Percentiles rank a stretch among this genome's conserved stretches.
These are phyloP conservation scores for Puma concolor DNA, from an alignment of 2,113 vertebrate genomes.

Conservation along the genomic window DNA sequence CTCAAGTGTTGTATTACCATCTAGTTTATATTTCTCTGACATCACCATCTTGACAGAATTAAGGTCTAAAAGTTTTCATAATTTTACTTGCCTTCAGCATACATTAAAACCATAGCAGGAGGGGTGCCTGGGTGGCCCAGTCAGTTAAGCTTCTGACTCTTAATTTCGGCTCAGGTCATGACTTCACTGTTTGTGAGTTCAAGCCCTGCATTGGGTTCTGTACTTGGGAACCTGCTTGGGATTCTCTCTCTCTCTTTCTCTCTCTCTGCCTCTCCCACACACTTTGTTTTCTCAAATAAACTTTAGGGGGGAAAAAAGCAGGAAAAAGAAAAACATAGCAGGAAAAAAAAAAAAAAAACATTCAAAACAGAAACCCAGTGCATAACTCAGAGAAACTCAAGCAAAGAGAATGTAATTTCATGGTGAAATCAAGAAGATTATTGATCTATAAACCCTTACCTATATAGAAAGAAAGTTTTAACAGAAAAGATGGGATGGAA, in stretches of 20 bases:
- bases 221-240: too few species aligned
- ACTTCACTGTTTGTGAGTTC: too few species aligned
- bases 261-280: too few species aligned
- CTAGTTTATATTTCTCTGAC: slow-evolving; percentile 37
- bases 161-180: too few species aligned
- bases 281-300: too few species aligned
- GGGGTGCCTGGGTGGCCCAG: too few species aligned
- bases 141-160: too few species aligned
- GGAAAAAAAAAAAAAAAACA: not conserved
- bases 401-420: slow-evolving; percentile 71
- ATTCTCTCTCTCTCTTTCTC: too few species aligned
- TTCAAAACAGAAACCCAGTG: slow-evolving; percentile 60
- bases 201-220: too few species aligned
- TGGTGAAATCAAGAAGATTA: slow-evolving; percentile 62
- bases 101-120: not conserved
- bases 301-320: too few species aligned
- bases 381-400: slow-evolving; percentile 69
- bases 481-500: slow-evolving; percentile 32
- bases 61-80: slow-evolving; percentile 25
- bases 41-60: slow-evolving; percentile 49
- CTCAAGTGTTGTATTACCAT: not conserved
- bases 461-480: slow-evolving; percentile 38
- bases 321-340: not conserved
- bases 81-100: slow-evolving; percentile 4
- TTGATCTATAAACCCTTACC: slow-evolving; percentile 58